phyloP scores from a whole-genome alignment of 2,888 invertebrate species.

The Erebia aethiops region DNA sequence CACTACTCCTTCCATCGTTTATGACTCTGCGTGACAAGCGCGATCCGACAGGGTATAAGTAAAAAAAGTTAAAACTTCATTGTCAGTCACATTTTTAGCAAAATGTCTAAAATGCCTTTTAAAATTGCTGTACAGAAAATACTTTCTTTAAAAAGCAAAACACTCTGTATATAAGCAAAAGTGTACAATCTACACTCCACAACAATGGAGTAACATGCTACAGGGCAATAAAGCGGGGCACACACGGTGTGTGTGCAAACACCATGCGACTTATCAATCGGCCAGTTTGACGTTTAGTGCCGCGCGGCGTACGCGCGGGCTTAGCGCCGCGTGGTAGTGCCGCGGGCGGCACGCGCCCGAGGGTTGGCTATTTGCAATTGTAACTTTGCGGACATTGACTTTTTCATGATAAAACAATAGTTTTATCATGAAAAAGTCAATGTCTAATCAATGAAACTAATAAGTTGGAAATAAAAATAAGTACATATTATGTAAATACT shows the following conservation, averaged over 20 bases:
- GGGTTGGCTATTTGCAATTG: conserved; percentile 21
- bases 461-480: too few relatives aligned
- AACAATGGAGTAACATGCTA: conserved; percentile 64
- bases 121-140: too few relatives aligned
- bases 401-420: conserved; percentile 12
- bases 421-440: too few relatives aligned
- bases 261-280: conserved; percentile 69
- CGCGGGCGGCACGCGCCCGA: conserved; percentile 54
- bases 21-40: too few relatives aligned
- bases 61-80: too few relatives aligned
- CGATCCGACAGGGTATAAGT: too few relatives aligned
- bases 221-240: conserved; percentile 55
- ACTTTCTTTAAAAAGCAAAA: not conserved
- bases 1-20: too few relatives aligned
- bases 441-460: too few relatives aligned
- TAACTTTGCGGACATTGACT: conserved; percentile 17
- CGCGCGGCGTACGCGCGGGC: conserved; percentile 56
- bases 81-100: too few relatives aligned
- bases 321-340: conserved; percentile 62
- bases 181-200: conserved; percentile 30
- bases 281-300: conserved; percentile 72
- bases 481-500: too few relatives aligned
- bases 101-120: too few relatives aligned
- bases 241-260: conserved; percentile 58
- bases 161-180: not conserved